Conservation (phyloP, 2,888 invertebrate genomes). For the Morpho achilles region DNA sequence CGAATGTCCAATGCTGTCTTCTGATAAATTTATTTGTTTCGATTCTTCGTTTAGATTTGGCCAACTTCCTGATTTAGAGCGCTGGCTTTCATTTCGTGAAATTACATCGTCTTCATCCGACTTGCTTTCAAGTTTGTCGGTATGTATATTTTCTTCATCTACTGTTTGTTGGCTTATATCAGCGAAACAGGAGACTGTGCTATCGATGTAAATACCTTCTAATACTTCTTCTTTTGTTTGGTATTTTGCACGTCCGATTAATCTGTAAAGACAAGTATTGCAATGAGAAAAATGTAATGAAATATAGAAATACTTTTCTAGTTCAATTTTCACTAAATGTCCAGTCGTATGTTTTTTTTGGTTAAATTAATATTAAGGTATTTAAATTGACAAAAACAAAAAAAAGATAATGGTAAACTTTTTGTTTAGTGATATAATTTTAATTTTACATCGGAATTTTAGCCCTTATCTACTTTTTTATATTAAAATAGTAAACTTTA, state of each 20-base stretch:
- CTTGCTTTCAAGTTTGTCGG: constrained; percentile 46
- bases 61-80: constrained; percentile 70
- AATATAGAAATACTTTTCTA: not conserved
- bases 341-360: no score
- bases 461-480: not conserved
- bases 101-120: constrained; percentile 57
- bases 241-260: constrained; percentile 70
- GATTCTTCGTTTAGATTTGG: constrained; percentile 67
- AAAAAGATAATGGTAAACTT: no score
- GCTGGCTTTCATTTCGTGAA: constrained; percentile 57
- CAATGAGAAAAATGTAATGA: constrained; percentile 10
- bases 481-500: no score
- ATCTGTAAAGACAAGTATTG: constrained; percentile 42
- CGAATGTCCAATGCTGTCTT: constrained; percentile 71
- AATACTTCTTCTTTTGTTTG: constrained; percentile 74
- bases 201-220: constrained; percentile 73
- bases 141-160: constrained; percentile 42
- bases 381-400: no score
- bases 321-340: no score
- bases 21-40: constrained; percentile 64
- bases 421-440: no score
- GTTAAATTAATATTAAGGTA: no score
- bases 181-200: constrained; percentile 73
- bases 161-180: constrained; percentile 66
- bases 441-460: no score